Base-by-base conservation (phyloP, 2,888 invertebrate genomes). In the Nowickia ferox region DNA sequence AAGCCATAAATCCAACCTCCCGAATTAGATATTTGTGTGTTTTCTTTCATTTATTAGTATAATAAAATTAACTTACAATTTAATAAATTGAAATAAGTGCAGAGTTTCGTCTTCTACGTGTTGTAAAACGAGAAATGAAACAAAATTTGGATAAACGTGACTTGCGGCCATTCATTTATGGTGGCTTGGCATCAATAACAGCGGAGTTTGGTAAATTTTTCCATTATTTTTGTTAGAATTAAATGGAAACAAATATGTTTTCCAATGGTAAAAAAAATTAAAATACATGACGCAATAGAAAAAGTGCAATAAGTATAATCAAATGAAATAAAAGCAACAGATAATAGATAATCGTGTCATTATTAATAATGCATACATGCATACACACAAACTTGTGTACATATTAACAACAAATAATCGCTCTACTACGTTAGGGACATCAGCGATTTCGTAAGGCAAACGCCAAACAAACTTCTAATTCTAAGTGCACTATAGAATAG, bases 91-190 rank as follows among this genome's bases (percentile, higher is more conserved):
- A 72, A 68, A 51, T 65, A 9, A 68, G 44, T 19, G 46, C 22
- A 8, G 15, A 68, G 13, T 19, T 2, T 11, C 5, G 30, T 30
- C 30, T 30, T 30, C 30, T 30, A 6, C 22, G 38, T 0, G 44
- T 10, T 55, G 17, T 19, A 63, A 74, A 61, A 63, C 15, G 6
- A 42, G 22, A 76, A 76, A 83, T 86, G 83, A 80, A 79, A 77
- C 76, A 72, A 22, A 79, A 83, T 63, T 71, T 71, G 48, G 89
- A 88, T 46, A 87, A 90, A 71, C 90, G 91, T 86, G 96, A 97
- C 93, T 98, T 98, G 97, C 95, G 97, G 93, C 98, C 98, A 91
- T 98, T 98, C 94, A 94, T 98, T 90, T 98, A 97, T 94, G 98
- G 98, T 92, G 98, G 98, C 88, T 92, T 98, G 89, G 98, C 98